Percentiles rank a stretch among this genome's conserved stretches.
These are phyloP conservation scores for Ictidomys tridecemlineatus DNA, from an alignment of 2,113 vertebrate genomes.

Conservation along the genomic window DNA sequence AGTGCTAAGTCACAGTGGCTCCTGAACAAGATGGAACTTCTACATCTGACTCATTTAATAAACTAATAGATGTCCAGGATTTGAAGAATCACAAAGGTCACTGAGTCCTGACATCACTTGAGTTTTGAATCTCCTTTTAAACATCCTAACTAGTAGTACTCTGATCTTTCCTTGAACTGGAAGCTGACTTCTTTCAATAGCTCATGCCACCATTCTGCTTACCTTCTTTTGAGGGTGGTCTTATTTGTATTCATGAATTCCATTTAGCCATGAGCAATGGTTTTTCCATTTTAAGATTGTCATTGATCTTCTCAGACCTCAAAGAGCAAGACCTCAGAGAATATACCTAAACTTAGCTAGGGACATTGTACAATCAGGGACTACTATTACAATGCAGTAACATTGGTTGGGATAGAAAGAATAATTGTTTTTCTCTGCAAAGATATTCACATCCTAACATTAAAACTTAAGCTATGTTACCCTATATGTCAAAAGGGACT, in stretches of 20 bases:
- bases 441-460: background rate
- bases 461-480: background rate
- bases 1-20: conserved; percentile 36
- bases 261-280: background rate
- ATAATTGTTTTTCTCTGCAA: rapidly evolving
- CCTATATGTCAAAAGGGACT: background rate
- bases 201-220: background rate
- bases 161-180: background rate
- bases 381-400: background rate
- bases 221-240: background rate
- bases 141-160: background rate
- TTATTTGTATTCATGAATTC: background rate
- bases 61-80: conserved; percentile 44
- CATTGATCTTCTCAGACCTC: background rate
- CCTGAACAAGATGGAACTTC: conserved; percentile 57
- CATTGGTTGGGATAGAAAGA: background rate
- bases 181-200: background rate
- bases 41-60: conserved; percentile 29
- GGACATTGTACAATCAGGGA: background rate
- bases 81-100: conserved; percentile 45
- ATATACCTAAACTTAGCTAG: background rate
- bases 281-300: background rate
- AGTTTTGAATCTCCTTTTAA: conserved; percentile 7
- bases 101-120: conserved; percentile 9
- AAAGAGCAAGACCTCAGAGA: background rate